Evolutionary conservation across 2,113 vertebrate species (phyloP), one percentile per base, ranked within the genome.

Genomic region (Notarius lentiginosus): DNA sequence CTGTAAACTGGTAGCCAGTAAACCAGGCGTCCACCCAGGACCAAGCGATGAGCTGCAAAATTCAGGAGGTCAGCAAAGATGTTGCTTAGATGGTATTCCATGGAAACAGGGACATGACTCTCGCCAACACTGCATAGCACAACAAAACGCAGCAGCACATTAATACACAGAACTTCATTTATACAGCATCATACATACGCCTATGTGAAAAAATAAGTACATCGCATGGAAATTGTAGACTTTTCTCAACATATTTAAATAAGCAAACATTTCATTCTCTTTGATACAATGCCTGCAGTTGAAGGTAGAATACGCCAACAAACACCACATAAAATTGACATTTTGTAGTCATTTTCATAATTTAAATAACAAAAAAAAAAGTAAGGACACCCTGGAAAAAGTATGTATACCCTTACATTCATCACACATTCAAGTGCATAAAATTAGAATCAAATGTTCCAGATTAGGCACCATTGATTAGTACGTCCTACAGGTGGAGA

Each of bases 1-100:
- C 92, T 97, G 94, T 99, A 97, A 77, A 98, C 87, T 0, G 98
- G 98, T 88, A 99, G 93, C 98, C 98, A 99, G 89, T 99, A 99
- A 30, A 99, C 98, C 0, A 99, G 91, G 91, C 97, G 96, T 91
- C 98, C 98, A 17, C 97, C 97, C 90, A 96, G 92, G 83, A 97
- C 94, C 60, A 99, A 95, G 75, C 96, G 94, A n/a, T 96, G 95
- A 34, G 97, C 97, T 0, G 97, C 96, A 91, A 99, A 98, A 92
- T 96, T 97, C 89, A 99, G 91, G 0, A 99, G 95, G 92, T 99
- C 98, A 76, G 95, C 95, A 90, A 99, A 98, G 93, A 99, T 99
- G 93, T 99, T 97, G 88, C 97, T 98, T 85, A 99, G 94, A 88
- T 97, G 96, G 86, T 99, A 99, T 60, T 79, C 97, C 92, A 97